Percentiles rank a stretch among this genome's conserved stretches.
Evolutionary conservation across 2,888 invertebrate species (phyloP).

Genomic region (Acleris cristana): DNA sequence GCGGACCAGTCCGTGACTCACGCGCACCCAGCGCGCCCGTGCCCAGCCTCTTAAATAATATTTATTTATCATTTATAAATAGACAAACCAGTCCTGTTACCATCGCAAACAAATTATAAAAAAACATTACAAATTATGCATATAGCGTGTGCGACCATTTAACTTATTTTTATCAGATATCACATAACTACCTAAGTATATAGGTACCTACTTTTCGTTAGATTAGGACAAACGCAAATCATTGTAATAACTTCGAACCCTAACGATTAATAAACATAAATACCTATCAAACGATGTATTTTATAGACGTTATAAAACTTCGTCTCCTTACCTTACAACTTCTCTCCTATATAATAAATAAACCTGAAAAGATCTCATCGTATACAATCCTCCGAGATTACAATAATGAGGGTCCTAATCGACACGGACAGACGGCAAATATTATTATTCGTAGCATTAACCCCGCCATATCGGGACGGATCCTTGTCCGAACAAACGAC

Average conservation of each 20-base stretch:
- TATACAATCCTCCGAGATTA: constrained; percentile 42
- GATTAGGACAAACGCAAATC: too few species aligned
- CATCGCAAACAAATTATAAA: not conserved
- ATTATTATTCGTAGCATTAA: constrained; percentile 12
- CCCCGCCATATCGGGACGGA: constrained; percentile 38
- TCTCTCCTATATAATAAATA: constrained; percentile 14
- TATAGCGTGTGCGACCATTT: not conserved
- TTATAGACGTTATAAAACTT: not conserved
- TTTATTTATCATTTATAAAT: constrained; percentile 29
- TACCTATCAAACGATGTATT: too few species aligned
- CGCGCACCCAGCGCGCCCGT: constrained; percentile 14
- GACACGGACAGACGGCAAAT: constrained; percentile 37
- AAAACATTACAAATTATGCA: not conserved
- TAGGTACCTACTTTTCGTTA: too few species aligned
- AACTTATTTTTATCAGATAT: too few species aligned
- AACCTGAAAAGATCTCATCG: constrained; percentile 16
- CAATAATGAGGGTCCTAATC: constrained; percentile 56
- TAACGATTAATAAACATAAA: too few species aligned
- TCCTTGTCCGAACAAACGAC: constrained; percentile 38
- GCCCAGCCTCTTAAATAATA: constrained; percentile 26
- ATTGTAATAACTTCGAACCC: too few species aligned
- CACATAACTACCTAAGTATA: too few species aligned
- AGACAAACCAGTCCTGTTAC: constrained; percentile 10
- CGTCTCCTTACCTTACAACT: not conserved
- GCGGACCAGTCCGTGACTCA: constrained; percentile 35